Evolutionary conservation across 2,113 vertebrate species (phyloP).

Genomic region (Orientallactaga bullata): DNA sequence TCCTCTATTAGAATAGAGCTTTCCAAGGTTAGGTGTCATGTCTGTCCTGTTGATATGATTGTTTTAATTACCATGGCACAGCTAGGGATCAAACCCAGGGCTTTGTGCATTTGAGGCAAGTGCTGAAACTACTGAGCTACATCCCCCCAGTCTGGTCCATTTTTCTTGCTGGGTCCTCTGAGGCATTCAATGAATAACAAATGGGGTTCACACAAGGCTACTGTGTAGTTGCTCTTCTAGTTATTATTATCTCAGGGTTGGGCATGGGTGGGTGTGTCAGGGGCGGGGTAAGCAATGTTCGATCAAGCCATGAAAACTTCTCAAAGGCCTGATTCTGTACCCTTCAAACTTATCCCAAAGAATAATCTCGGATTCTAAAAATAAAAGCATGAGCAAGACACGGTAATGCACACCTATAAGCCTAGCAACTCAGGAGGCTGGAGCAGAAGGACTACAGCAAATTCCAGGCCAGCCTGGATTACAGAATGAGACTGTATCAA

Average conservation of each 20-base stretch:
- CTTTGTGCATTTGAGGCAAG: neutral
- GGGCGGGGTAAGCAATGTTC: neutral
- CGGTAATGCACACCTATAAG: neutral
- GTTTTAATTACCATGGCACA: neutral
- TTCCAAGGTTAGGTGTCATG: neutral
- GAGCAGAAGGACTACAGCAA: neutral
- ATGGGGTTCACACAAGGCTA: neutral
- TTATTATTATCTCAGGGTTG: neutral
- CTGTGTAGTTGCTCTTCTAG: too few species aligned
- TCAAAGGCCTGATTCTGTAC: neutral
- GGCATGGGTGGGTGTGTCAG: fast-evolving
- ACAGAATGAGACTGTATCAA: too few species aligned
- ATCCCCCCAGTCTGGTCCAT: neutral
- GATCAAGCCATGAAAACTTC: neutral
- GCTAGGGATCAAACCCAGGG: neutral
- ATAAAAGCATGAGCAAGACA: neutral
- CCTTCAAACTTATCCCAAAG: neutral
- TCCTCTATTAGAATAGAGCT: neutral
- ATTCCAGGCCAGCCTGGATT: neutral
- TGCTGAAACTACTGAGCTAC: neutral
- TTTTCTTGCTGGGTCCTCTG: neutral
- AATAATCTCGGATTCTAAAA: neutral
- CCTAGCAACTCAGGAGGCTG: neutral
- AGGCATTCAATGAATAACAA: neutral
- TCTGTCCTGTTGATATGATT: too few species aligned